Evolutionary conservation across 2,888 invertebrate species (phyloP).

Genomic region (Pinctada fucata): DNA sequence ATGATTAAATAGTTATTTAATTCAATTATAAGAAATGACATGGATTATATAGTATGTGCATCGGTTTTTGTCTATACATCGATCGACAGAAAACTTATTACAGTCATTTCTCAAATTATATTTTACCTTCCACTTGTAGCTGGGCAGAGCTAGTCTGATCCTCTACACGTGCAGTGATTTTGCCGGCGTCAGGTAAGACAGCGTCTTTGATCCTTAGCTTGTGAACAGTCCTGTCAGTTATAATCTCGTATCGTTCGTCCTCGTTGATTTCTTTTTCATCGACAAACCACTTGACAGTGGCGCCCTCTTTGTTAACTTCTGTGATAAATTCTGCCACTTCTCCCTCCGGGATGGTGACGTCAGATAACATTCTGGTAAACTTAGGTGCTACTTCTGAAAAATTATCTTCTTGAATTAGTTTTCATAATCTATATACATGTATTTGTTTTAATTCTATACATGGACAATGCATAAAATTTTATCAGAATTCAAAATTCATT

Average conservation of each 20-base stretch:
- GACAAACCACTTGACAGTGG: constrained; percentile 72
- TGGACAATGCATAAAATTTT: not conserved
- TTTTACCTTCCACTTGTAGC: constrained; percentile 84
- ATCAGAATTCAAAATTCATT: too few relatives aligned
- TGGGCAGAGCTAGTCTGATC: constrained; percentile 86
- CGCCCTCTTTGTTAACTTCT: constrained; percentile 68
- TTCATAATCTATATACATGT: too few relatives aligned
- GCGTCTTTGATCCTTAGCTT: constrained; percentile 91
- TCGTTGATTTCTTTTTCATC: constrained; percentile 71
- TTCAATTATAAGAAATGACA: too few relatives aligned
- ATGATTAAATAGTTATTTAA: too few relatives aligned
- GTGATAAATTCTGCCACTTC: constrained; percentile 70
- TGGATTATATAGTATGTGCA: too few relatives aligned
- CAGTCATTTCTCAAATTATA: too few relatives aligned
- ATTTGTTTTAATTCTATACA: not conserved
- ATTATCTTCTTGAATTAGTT: not conserved
- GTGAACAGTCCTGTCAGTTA: constrained; percentile 79
- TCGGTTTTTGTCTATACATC: too few relatives aligned
- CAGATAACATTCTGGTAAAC: constrained; percentile 68
- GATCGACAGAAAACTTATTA: too few relatives aligned
- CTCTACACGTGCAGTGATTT: constrained; percentile 86
- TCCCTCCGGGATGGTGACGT: constrained; percentile 68
- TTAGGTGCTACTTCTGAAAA: constrained; percentile 67
- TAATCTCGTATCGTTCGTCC: constrained; percentile 63
- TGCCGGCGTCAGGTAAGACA: constrained; percentile 86